Evolutionary conservation across 2,113 vertebrate genomes (phyloP).

Genomic region (Sebastes schlegelii): DNA sequence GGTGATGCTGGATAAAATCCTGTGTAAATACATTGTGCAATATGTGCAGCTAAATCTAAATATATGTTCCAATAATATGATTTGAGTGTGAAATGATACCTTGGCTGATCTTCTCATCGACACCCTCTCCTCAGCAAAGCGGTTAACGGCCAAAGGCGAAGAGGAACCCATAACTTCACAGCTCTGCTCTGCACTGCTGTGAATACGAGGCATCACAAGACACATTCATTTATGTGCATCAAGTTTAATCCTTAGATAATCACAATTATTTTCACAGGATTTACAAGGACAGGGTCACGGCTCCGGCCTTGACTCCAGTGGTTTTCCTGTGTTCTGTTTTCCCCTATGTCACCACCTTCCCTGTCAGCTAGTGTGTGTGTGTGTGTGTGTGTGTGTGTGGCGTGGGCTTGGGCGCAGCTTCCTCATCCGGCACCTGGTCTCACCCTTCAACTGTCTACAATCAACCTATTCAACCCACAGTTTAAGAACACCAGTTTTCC

Average conservation of each 20-base stretch:
- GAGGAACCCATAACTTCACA: conserved; percentile 74
- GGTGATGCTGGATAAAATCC: background rate
- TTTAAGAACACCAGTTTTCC: too few species aligned
- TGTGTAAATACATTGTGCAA: background rate
- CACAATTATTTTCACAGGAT: background rate
- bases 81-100: conserved; percentile 68
- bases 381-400: too few species aligned
- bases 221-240: background rate
- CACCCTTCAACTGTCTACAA: too few species aligned
- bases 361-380: too few species aligned
- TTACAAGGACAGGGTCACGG: background rate
- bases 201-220: conserved; percentile 23
- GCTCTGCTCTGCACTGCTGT: conserved; percentile 73
- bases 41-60: background rate
- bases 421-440: too few species aligned
- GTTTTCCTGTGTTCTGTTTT: too few species aligned
- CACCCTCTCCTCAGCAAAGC: conserved; percentile 79
- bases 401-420: too few species aligned
- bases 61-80: background rate
- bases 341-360: too few species aligned
- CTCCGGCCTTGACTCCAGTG: too few species aligned
- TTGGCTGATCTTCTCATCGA: conserved; percentile 82
- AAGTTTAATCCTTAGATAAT: background rate
- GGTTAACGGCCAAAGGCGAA: conserved; percentile 75
- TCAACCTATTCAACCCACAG: too few species aligned